Base-by-base conservation (phyloP, 2,888 invertebrate species). In the Leptopilina myrica region DNA sequence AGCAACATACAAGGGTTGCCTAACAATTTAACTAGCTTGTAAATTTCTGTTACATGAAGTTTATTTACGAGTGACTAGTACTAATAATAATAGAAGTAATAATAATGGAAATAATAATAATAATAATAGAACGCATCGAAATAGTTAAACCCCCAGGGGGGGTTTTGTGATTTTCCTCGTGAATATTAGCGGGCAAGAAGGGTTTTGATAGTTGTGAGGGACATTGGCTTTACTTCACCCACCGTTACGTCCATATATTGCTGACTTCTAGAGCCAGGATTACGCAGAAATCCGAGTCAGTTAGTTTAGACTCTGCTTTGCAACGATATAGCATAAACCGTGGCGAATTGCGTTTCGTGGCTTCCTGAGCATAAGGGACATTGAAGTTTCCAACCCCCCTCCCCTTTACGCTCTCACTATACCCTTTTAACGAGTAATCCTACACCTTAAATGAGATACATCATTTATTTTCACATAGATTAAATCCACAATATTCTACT, bases 321-420 rank as follows among this genome's bases (percentile, higher is more conserved):
- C 53, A 73, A 69, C n/a, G n/a, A 53, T 73, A 53, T 73, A 56
- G 56, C 73, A 33, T 73, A 73, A 73, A 73, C 73, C 73, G 73
- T 73, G 33, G 73, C 73, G 73, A 73, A 73, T 73, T 73, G 26
- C 73, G 73, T 73, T 73, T 73, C 53, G 73, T 73, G 73, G 56
- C 56, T 56, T 33, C 33, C 56, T 56, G 73, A 56, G 33, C 73
- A 73, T 33, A 40, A 73, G 73, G 73, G 73, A 33, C 73, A 73
- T 73, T 73, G 56, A 53, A 56, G 73, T 73, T 56, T 73, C 73
- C 33, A 73, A 56, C 69, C 69, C 69, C 69, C 33, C 56, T 40
- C 69, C 69, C 69, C 69, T 56, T n/a, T n/a, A 49, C 49, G 11
- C 49, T 9, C 33, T 33, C 33, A 33, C 33, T 33, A 33, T 33